These are phyloP conservation scores for Stigmatopora nigra DNA, from an alignment of 2,113 vertebrate species.

Conservation along the genomic window DNA sequence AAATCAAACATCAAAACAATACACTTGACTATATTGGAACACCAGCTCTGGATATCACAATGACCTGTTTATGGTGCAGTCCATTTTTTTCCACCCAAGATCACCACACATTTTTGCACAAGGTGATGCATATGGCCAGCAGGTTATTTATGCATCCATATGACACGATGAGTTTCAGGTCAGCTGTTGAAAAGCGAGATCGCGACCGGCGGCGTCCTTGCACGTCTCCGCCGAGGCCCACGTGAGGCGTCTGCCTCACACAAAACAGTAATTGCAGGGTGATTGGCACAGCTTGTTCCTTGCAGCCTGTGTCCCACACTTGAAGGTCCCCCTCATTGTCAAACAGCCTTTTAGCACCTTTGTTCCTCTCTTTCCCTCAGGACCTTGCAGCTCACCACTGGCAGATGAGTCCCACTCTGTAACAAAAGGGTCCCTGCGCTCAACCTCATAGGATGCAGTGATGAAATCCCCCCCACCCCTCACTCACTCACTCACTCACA, in stretches of 20 bases:
- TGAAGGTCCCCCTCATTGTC: conserved; percentile 79
- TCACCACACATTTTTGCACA: conserved; percentile 2
- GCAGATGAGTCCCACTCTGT: conserved; percentile 78
- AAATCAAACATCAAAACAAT: no score
- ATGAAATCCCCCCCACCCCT: conserved; percentile 36
- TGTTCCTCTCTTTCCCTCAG: conserved; percentile 79
- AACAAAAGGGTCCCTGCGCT: conserved; percentile 83
- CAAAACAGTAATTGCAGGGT: conserved; percentile 68
- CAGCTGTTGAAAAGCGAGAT: conserved; percentile 23
- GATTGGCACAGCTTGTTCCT: conserved; percentile 86
- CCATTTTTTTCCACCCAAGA: background rate
- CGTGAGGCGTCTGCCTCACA: conserved; percentile 51
- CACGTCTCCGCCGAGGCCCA: conserved; percentile 49
- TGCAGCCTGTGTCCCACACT: conserved; percentile 70
- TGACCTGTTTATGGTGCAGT: background rate
- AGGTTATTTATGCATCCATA: conserved; percentile 29
- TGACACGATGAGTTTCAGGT: conserved; percentile 24
- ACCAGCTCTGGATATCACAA: background rate
- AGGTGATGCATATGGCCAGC: conserved; percentile 10
- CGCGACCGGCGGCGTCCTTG: conserved; percentile 47
- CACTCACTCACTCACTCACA: conserved; percentile 7
- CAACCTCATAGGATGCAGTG: conserved; percentile 67
- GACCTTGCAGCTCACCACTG: conserved; percentile 80
- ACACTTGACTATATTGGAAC: no score
- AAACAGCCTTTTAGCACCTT: conserved; percentile 95